phyloP scores from a whole-genome alignment of 2,113 vertebrate species.

The Leptosomus discolor region DNA sequence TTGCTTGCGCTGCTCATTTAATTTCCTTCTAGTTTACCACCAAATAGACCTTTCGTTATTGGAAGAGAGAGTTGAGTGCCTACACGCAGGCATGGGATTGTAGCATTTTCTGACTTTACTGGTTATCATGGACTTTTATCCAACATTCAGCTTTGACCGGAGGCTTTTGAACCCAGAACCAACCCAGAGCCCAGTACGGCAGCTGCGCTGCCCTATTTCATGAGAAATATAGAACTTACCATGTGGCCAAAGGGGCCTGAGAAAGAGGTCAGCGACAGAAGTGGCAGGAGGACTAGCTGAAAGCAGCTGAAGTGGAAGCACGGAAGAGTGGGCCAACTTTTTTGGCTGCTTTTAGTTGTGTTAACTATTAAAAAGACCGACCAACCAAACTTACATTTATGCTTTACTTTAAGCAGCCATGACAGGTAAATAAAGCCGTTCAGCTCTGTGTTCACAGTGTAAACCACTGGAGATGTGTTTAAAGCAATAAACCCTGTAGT shows the following conservation, averaged over 20 bases:
- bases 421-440: background rate
- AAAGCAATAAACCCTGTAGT: background rate
- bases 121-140: background rate
- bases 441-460: background rate
- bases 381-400: background rate
- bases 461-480: background rate
- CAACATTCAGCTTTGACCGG: background rate
- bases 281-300: background rate
- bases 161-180: background rate
- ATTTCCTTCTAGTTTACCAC: background rate
- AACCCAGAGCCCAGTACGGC: background rate
- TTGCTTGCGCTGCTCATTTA: background rate
- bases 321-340: background rate
- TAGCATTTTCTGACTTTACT: background rate
- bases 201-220: background rate
- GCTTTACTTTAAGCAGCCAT: background rate
- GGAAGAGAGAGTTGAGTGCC: accelerated
- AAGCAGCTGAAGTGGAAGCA: background rate
- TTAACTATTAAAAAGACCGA: background rate
- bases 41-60: background rate
- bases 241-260: background rate
- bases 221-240: background rate
- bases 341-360: background rate
- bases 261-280: background rate
- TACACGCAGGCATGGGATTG: background rate